A percentile compares a stretch with the other conserved stretches of the same genome.
These are phyloP conservation scores for Cheirogaleus major DNA, from an alignment of 2,797 vertebrate genomes.

Conservation along the genomic window DNA sequence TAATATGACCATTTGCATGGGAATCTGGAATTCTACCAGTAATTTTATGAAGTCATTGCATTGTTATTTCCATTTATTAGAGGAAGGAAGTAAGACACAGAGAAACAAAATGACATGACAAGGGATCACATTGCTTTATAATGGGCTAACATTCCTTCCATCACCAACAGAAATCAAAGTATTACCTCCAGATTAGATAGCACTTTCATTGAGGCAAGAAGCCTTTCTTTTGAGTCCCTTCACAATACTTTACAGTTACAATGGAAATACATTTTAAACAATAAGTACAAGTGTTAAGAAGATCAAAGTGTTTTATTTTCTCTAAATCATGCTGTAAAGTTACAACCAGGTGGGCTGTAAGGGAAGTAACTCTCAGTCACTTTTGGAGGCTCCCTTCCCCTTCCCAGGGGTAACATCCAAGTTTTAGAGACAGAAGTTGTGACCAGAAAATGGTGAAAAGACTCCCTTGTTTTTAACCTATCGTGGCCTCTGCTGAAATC, in stretches of 20 bases:
- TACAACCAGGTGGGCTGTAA: neutral
- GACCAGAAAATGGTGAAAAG: neutral
- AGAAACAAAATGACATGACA: neutral
- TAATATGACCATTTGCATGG: neutral
- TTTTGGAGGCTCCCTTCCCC: neutral
- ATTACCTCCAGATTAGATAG: neutral
- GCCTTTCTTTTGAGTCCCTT: neutral
- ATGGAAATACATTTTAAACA: neutral
- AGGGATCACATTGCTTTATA: neutral
- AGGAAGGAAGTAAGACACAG: neutral
- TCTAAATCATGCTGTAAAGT: neutral
- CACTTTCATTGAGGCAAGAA: neutral
- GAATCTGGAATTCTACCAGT: neutral
- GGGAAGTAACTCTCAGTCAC: neutral
- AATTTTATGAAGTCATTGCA: neutral
- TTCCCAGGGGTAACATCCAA: neutral
- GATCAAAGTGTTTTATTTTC: constrained; percentile 12
- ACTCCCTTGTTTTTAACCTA: neutral
- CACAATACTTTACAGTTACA: neutral
- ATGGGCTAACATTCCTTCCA: neutral
- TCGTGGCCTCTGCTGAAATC: neutral
- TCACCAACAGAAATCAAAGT: neutral
- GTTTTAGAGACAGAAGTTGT: neutral
- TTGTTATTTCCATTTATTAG: neutral
- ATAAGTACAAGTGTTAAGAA: neutral